Conservation (phyloP, 2,888 invertebrate genomes). For the Oxyteleia sp. region DNA sequence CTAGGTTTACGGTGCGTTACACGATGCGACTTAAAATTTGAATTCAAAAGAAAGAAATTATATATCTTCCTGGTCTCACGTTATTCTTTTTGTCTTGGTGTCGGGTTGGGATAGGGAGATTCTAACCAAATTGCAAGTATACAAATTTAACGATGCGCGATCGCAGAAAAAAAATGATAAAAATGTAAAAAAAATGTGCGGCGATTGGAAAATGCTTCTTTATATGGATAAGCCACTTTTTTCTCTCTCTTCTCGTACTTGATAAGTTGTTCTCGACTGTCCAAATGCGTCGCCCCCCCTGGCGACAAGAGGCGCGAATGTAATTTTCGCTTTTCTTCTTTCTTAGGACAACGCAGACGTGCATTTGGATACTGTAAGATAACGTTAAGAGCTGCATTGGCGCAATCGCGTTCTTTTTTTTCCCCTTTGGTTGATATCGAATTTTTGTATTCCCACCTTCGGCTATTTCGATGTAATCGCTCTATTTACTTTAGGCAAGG, state of each 20-base stretch:
- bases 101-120: constrained; percentile 74
- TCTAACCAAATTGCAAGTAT: constrained; percentile 80
- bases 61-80: constrained; percentile 49
- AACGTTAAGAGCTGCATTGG: constrained; percentile 42
- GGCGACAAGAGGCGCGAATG: constrained; percentile 26
- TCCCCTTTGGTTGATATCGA: constrained; percentile 3
- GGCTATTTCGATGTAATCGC: constrained; percentile 17
- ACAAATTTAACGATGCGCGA: constrained; percentile 42
- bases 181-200: constrained; percentile 46
- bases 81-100: constrained; percentile 70
- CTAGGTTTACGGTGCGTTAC: constrained; percentile 74
- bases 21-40: constrained; percentile 58
- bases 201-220: constrained; percentile 63
- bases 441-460: constrained; percentile 20
- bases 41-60: constrained; percentile 57
- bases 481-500: constrained; percentile 28
- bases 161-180: constrained; percentile 46
- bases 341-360: constrained; percentile 16
- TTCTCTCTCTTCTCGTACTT: constrained; percentile 66
- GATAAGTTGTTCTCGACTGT: constrained; percentile 35
- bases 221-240: constrained; percentile 64
- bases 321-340: constrained; percentile 56
- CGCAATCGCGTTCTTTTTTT: constrained; percentile 57
- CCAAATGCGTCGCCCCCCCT: constrained; percentile 8
- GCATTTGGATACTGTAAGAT: constrained; percentile 36